These are phyloP conservation scores for Lamproptera curius DNA, from an alignment of 2,888 invertebrate species.

Conservation along the genomic window DNA sequence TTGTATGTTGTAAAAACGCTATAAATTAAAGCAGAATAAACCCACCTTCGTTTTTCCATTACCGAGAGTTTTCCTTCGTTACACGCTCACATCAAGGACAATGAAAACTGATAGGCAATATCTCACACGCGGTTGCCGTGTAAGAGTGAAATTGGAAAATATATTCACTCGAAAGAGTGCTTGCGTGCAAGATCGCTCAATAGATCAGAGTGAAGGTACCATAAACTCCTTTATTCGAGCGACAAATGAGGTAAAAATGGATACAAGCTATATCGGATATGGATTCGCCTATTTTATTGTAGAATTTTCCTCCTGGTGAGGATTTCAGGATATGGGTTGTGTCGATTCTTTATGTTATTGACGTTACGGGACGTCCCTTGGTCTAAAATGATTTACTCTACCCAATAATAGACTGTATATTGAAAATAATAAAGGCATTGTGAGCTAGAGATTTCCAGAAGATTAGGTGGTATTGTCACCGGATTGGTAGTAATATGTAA, in stretches of 20 bases:
- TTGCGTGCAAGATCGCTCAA: slow-evolving; percentile 39
- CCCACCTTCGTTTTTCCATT: background rate
- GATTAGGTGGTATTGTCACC: no score
- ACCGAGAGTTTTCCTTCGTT: slow-evolving; percentile 3
- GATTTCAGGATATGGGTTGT: slow-evolving; percentile 25
- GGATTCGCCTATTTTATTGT: slow-evolving; percentile 42
- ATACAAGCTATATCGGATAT: slow-evolving; percentile 40
- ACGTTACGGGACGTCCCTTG: background rate
- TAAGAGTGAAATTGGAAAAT: slow-evolving; percentile 37
- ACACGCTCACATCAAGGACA: slow-evolving; percentile 15
- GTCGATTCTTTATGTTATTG: slow-evolving; percentile 2
- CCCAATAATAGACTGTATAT: background rate
- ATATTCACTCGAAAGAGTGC: slow-evolving; percentile 48
- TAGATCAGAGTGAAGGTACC: slow-evolving; percentile 46
- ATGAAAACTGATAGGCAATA: slow-evolving; percentile 29
- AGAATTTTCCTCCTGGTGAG: slow-evolving; percentile 39
- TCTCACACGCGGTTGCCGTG: slow-evolving; percentile 28
- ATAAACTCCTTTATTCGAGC: slow-evolving; percentile 40
- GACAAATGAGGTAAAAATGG: slow-evolving; percentile 55
- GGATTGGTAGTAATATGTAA: no score
- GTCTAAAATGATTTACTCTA: background rate
- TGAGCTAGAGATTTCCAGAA: no score
- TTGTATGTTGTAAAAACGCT: background rate
- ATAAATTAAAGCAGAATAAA: background rate
- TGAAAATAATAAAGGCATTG: background rate